These are phyloP conservation scores for Heptranchias perlo DNA, from an alignment of 2,113 vertebrate genomes.

Conservation along the genomic window DNA sequence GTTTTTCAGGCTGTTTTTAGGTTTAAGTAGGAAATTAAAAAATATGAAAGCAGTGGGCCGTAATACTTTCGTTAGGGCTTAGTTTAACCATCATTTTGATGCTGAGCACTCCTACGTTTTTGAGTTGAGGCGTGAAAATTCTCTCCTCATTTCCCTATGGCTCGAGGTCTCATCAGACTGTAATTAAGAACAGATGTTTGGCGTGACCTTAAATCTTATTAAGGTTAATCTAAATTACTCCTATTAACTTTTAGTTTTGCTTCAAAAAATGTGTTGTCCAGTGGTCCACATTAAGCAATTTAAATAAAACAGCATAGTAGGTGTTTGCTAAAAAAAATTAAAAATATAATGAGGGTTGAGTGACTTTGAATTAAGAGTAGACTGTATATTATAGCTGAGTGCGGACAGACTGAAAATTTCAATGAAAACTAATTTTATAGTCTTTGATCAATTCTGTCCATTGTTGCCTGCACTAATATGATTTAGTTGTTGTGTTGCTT, in stretches of 20 bases:
- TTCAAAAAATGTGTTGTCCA: neutral
- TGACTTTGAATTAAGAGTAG: neutral
- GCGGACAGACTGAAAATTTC: neutral
- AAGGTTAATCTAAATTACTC: neutral
- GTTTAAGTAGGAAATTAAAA: too few relatives aligned
- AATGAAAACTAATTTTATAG: neutral
- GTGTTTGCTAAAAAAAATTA: neutral
- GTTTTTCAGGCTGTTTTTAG: too few relatives aligned
- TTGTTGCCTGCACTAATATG: neutral
- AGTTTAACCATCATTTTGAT: too few relatives aligned
- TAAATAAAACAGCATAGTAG: neutral
- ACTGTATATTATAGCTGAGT: neutral
- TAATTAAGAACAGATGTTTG: neutral
- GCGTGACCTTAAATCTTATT: neutral
- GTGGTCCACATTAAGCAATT: neutral
- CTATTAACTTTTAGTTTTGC: neutral
- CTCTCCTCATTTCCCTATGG: too few relatives aligned
- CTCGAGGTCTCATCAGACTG: neutral
- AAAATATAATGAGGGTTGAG: too few relatives aligned
- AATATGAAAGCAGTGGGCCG: too few relatives aligned
- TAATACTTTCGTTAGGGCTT: too few relatives aligned
- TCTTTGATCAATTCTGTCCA: neutral
- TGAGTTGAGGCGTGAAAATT: too few relatives aligned
- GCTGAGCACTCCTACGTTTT: too few relatives aligned
- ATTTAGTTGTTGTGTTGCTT: neutral